Conservation (phyloP, 2,888 invertebrate species). For the Coronaproctus castanopsis region DNA sequence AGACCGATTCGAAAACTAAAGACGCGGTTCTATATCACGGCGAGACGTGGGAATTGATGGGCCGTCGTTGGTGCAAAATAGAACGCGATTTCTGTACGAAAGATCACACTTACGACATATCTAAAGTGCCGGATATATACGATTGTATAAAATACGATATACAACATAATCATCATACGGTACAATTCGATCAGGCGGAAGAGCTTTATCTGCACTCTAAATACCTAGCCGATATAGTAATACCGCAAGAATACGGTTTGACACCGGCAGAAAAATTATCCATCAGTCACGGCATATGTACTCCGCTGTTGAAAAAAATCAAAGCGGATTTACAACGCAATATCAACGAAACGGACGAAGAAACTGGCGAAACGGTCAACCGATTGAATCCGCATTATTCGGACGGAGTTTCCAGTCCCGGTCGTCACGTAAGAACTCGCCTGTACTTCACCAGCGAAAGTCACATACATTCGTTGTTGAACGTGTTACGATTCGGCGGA, state of each 20-base stretch:
- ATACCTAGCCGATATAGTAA: slow-evolving; percentile 93
- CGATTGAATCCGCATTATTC: slow-evolving; percentile 91
- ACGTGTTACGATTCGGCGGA: slow-evolving; percentile 82
- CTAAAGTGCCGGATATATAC: slow-evolving; percentile 97
- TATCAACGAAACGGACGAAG: slow-evolving; percentile 77
- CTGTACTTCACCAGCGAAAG: slow-evolving; percentile 98
- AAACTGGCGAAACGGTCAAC: slow-evolving; percentile 80
- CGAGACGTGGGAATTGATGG: slow-evolving; percentile 97
- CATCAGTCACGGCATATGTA: slow-evolving; percentile 93
- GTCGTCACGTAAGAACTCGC: slow-evolving; percentile 92
- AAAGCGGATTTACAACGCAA: slow-evolving; percentile 83
- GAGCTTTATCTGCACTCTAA: slow-evolving; percentile 89
- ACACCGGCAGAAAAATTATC: slow-evolving; percentile 86
- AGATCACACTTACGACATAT: slow-evolving; percentile 83
- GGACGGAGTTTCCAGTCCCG: slow-evolving; percentile 93
- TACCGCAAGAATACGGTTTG: slow-evolving; percentile 97
- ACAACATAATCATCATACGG: slow-evolving; percentile 89
- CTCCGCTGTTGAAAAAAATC: slow-evolving; percentile 86
- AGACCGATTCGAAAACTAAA: slow-evolving; percentile 74
- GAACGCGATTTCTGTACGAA: slow-evolving; percentile 95
- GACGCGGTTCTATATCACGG: slow-evolving; percentile 90
- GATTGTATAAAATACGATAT: slow-evolving; percentile 98
- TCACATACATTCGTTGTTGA: slow-evolving; percentile 93
- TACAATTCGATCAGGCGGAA: slow-evolving; percentile 81
- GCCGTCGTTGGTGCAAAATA: slow-evolving; percentile 89